Conservation (phyloP, 2,113 vertebrate genomes). For the Silurus asotus region DNA sequence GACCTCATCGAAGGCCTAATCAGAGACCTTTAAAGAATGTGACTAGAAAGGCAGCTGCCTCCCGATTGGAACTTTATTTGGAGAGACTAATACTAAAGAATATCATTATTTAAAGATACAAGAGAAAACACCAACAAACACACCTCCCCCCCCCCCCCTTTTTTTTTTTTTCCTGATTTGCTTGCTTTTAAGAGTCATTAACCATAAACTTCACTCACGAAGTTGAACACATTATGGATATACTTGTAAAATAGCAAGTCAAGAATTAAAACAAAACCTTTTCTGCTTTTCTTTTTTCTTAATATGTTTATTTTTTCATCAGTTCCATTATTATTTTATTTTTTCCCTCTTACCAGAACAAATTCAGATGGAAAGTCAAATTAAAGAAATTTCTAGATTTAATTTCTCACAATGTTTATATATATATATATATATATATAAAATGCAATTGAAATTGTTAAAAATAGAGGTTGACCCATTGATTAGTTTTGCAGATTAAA, state of each 20-base stretch:
- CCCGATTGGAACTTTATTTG: slow-evolving; percentile 5
- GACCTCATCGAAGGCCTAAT: not conserved
- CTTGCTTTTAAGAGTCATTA: not conserved
- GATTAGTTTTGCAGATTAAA: too few species aligned
- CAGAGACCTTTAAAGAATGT: not conserved
- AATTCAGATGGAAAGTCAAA: not conserved
- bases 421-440: too few species aligned
- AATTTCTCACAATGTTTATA: too few species aligned
- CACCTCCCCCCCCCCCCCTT: not conserved
- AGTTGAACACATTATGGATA: not conserved
- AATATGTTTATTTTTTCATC: not conserved
- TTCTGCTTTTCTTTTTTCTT: not conserved
- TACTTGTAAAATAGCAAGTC: not conserved
- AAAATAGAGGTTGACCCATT: too few species aligned
- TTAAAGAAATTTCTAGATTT: too few species aligned
- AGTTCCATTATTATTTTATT: not conserved
- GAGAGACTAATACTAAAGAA: not conserved
- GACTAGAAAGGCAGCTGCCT: slow-evolving; percentile 3
- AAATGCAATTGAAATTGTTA: too few species aligned
- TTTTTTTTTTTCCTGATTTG: too few species aligned
- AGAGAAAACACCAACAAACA: not conserved
- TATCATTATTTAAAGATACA: not conserved
- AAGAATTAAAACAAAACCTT: not conserved
- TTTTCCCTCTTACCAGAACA: not conserved
- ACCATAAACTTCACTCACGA: not conserved